phyloP scores from a whole-genome alignment of 2,113 vertebrate species.

The Scophthalmus maximus region DNA sequence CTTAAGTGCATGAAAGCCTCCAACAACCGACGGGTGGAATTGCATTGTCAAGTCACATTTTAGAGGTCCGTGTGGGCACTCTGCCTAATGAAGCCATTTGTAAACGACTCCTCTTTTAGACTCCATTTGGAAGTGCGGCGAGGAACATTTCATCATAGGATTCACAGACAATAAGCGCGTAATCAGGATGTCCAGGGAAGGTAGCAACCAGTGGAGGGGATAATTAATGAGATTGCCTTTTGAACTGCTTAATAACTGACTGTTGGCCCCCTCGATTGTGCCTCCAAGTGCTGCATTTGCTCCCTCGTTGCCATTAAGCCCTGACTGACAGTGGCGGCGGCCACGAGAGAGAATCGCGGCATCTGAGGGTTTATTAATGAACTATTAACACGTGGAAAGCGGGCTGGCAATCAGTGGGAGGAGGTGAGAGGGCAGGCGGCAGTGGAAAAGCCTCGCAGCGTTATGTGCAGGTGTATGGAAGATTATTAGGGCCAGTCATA shows the following conservation, averaged over 20 bases:
- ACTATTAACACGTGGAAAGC: constrained; percentile 80
- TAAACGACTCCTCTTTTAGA: constrained; percentile 84
- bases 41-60: constrained; percentile 83
- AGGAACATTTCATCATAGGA: constrained; percentile 77
- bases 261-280: constrained; percentile 79
- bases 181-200: constrained; percentile 81
- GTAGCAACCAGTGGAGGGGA: constrained; percentile 69
- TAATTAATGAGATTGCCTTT: constrained; percentile 85
- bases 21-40: constrained; percentile 81
- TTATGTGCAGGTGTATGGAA: too few species aligned
- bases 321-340: constrained; percentile 71
- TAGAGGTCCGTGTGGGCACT: constrained; percentile 79
- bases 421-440: constrained; percentile 15
- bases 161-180: constrained; percentile 81
- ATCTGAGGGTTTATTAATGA: constrained; percentile 75
- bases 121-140: constrained; percentile 81
- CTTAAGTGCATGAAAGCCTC: constrained; percentile 81
- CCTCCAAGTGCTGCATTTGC: constrained; percentile 80
- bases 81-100: constrained; percentile 84
- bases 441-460: background rate
- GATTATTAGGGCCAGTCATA: too few species aligned
- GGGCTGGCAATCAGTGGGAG: constrained; percentile 75
- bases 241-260: constrained; percentile 85
- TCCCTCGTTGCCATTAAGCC: constrained; percentile 73
- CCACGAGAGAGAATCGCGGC: constrained; percentile 56